Evolutionary conservation across 2,113 vertebrate species (phyloP).

Genomic region (Pteruthius melanotis): DNA sequence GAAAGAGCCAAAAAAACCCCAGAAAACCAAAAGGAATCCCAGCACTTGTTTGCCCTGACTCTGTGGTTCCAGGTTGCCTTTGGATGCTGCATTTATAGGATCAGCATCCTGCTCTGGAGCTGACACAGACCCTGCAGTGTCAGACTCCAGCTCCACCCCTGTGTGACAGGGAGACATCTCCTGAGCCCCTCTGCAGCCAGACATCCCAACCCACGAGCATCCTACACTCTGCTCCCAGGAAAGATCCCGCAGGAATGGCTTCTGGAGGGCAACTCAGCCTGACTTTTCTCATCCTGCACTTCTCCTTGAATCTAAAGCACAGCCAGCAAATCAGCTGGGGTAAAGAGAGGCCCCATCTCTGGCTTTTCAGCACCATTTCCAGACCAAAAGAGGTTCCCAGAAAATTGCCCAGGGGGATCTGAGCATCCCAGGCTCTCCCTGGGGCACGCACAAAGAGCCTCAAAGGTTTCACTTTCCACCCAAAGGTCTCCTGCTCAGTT

Average conservation of each 20-base stretch:
- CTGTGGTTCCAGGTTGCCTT: neutral
- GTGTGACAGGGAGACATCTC: accelerated
- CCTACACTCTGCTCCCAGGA: accelerated
- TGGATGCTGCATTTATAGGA: neutral
- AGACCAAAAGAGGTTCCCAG: neutral
- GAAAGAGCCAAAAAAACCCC: no score
- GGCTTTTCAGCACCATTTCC: neutral
- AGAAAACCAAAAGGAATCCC: neutral
- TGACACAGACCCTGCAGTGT: accelerated
- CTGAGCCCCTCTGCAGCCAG: neutral
- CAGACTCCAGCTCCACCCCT: neutral
- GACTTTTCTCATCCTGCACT: neutral
- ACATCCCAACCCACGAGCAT: neutral
- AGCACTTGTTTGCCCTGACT: no score
- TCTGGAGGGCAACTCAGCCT: neutral
- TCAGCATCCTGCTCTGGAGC: neutral
- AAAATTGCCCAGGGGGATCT: neutral
- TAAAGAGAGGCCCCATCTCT: neutral
- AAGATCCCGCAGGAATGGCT: accelerated
- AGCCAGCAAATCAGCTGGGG: neutral
- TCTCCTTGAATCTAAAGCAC: neutral
- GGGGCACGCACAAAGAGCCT: accelerated
- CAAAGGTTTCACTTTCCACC: neutral
- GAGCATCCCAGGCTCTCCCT: neutral
- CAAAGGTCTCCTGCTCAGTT: neutral